Evolutionary conservation across 2,113 vertebrate species (phyloP), one percentile per base, ranked within the genome.

Genomic region (Oreochromis spilurus): DNA sequence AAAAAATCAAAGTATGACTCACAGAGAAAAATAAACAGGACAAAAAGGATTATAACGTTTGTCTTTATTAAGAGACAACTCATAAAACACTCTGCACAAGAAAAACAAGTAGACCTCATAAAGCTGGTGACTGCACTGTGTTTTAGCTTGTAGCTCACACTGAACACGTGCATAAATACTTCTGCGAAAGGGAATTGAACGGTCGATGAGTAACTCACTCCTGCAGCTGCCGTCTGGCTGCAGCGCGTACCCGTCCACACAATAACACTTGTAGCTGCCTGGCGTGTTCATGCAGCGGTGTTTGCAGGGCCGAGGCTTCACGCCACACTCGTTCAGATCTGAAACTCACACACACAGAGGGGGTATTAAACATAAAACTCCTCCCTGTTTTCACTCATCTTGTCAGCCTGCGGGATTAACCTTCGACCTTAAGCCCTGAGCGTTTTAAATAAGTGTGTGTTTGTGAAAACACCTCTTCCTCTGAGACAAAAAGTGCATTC

Each of bases 251-350:
- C 98, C 97, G 1, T 97, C 97, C 88, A 95, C 95, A 83, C 98
- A 99, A 94, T 97, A 98, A 94, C 98, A 99, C 95, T 97, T 98
- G 96, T 97, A 99, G 96, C 98, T 99, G 79, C 98, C 98, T 0
- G 95, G 94, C 0, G 97, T 99, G 91, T 99, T 99, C 97, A 99
- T 97, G 53, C 98, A 99, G 93, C 98, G 97, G 92, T 99, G 98
- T 54, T 98, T 96, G 81, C 98, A 99, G 5, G 97, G 98, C 12
- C 97, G 96, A 29, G 98, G 98, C 91, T 97, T 98, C 91, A 97
- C 79, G 6, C 98, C 98, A 55, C 98, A 99, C 92, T 99, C 98
- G 0, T 99, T 99, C 94, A 98, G 93, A 92, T 99, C 98, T 99
- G 96, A 55, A 8, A 86, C 84, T 57, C 88, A 88, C 65, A 82